phyloP scores from a whole-genome alignment of 2,113 vertebrate species.

The Gracilinanus agilis region DNA sequence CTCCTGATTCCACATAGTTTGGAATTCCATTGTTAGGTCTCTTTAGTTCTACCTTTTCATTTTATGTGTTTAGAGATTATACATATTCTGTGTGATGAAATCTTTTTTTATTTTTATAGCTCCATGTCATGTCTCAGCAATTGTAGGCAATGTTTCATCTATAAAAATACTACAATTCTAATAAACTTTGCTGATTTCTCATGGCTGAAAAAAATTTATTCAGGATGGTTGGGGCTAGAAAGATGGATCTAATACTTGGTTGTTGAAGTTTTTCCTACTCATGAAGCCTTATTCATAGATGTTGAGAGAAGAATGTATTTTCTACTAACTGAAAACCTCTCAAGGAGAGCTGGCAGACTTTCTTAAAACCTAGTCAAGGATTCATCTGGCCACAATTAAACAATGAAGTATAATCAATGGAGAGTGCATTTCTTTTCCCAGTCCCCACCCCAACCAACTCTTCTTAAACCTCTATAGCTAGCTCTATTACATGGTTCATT shows the following conservation, averaged over 20 bases:
- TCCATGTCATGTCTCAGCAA: too few species aligned
- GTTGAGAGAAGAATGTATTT: not conserved
- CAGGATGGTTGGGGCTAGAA: not conserved
- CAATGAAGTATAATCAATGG: not conserved
- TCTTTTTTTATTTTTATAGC: too few species aligned
- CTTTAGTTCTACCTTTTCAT: too few species aligned
- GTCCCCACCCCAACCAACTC: not conserved
- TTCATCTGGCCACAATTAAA: not conserved
- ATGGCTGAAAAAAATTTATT: not conserved
- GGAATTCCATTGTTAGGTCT: too few species aligned
- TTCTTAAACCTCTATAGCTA: not conserved
- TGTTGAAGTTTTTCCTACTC: not conserved
- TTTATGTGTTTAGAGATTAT: too few species aligned
- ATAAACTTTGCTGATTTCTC: too few species aligned
- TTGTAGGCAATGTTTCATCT: too few species aligned
- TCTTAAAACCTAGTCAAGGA: not conserved
- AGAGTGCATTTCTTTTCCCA: not conserved
- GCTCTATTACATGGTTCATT: not conserved
- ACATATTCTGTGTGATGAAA: too few species aligned
- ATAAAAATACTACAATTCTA: too few species aligned
- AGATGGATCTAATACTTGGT: not conserved
- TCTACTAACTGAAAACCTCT: not conserved
- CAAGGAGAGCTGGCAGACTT: not conserved
- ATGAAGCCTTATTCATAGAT: not conserved
- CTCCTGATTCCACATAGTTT: too few species aligned